phyloP scores from a whole-genome alignment of 2,113 vertebrate species.

The Vulpes vulpes region DNA sequence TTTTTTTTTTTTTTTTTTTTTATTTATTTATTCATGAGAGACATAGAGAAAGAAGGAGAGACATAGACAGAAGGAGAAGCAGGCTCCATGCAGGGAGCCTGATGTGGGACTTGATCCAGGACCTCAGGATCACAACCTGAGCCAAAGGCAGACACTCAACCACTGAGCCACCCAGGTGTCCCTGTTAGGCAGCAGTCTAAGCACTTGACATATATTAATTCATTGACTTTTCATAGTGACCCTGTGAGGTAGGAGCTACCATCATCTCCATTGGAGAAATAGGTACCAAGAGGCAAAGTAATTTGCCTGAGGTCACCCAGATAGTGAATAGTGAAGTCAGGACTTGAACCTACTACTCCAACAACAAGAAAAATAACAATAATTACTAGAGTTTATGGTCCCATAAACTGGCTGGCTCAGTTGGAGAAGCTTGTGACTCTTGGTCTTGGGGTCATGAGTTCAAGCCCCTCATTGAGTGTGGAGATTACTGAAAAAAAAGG shows the following conservation, averaged over 20 bases:
- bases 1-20: too few species aligned
- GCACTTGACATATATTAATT: not conserved
- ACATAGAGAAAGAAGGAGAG: too few species aligned
- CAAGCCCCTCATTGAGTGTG: not conserved
- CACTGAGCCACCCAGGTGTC: too few species aligned
- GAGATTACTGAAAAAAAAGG: not conserved
- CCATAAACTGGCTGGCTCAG: not conserved
- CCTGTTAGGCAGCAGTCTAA: not conserved
- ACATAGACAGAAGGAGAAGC: too few species aligned
- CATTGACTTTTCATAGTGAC: not conserved
- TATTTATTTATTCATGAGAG: too few species aligned
- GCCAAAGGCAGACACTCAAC: too few species aligned
- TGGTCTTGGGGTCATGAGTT: not conserved
- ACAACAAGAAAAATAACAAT: not conserved
- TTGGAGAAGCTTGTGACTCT: not conserved
- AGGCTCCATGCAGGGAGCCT: too few species aligned
- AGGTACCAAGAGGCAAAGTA: not conserved
- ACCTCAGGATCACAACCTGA: too few species aligned
- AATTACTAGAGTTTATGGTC: not conserved
- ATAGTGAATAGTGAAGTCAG: not conserved
- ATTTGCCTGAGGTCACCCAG: too few species aligned
- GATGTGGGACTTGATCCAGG: too few species aligned
- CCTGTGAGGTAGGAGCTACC: not conserved
- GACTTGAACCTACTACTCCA: not conserved
- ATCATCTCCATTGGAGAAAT: not conserved